Base-by-base conservation (phyloP, 2,888 invertebrate species). In the Melieria omissa region DNA sequence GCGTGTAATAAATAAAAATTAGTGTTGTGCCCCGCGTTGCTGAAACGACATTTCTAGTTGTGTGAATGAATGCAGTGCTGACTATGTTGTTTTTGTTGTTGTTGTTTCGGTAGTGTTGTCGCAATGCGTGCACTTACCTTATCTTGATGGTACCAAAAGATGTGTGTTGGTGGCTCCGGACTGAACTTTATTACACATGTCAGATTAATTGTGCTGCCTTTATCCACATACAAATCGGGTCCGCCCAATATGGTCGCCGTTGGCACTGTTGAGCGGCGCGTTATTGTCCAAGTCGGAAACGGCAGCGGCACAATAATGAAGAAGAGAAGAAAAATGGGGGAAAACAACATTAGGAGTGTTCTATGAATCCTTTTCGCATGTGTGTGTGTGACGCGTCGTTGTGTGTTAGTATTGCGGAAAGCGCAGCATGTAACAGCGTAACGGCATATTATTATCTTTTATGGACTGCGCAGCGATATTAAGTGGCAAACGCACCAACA, bases 71-170 rank as follows among this genome's bases (percentile, higher is more conserved):
- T 57, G 14, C 14, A 8, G 29, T 29, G 52, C 1, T 44, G 10
- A 52, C n/a, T 52, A 46, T 65, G 14, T 41, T 55, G 14, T 62
- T 14, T 45, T 45, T 69, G 29, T 60, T 65, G n/a, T 57, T 12
- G 41, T 73, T 71, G 52, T 67, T 65, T 69, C 29, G 64, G 49
- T 70, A 71, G 73, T 78, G 77, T 94, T 93, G 90, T 96, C 96
- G 42, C 42, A 42, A 60, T 10, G 44, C 49, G 69, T 74, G 74
- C 78, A 77, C 94, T 93, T 90, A 96, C 96, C 90, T 93, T 94
- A 88, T 95, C 93, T 89, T 95, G 95, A 90, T 96, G 96, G 90
- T 95, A 95, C 96, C 96, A 96, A 89, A 94, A 95, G 88, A 97
- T 95, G 89, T 95, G 96, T 81, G 95, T 95, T 78, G 96, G 96